These are phyloP conservation scores for Rhagophthalmus giganteus DNA, from an alignment of 2,888 invertebrate species.

Conservation along the genomic window DNA sequence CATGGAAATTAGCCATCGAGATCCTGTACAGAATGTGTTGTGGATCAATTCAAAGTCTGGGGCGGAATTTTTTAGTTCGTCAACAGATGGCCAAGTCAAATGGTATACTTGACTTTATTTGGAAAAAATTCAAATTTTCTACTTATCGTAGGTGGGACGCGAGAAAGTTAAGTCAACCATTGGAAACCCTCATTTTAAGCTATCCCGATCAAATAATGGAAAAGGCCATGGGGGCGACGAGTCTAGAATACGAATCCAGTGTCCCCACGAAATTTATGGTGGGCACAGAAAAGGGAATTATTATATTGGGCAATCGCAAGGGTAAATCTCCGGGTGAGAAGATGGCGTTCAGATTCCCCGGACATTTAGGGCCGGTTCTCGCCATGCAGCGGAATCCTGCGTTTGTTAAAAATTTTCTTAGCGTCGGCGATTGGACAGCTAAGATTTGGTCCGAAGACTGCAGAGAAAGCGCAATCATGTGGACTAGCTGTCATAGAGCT, in stretches of 20 bases:
- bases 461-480: conserved; percentile 88
- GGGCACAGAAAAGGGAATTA: conserved; percentile 69
- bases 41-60: conserved; percentile 96
- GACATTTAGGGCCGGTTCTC: conserved; percentile 87
- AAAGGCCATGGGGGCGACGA: conserved; percentile 72
- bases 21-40: conserved; percentile 83
- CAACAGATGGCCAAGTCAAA: conserved; percentile 88
- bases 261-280: conserved; percentile 72
- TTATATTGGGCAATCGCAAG: conserved; percentile 68
- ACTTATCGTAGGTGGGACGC: conserved; percentile 78
- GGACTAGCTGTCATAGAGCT: conserved; percentile 77
- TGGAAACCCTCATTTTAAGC: conserved; percentile 74
- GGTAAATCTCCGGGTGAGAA: conserved; percentile 79
- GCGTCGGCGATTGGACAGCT: conserved; percentile 94
- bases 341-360: conserved; percentile 68
- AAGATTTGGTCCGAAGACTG: conserved; percentile 96
- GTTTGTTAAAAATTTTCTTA: conserved; percentile 92
- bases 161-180: conserved; percentile 71
- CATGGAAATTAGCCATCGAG: conserved; percentile 82
- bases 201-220: conserved; percentile 64
- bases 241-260: conserved; percentile 80
- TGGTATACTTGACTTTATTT: conserved; percentile 63
- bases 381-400: conserved; percentile 90
- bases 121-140: too few relatives aligned
- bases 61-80: conserved; percentile 91